Conservation (phyloP, 1,140 invertebrate genomes). For the Laupala kohalensis region DNA sequence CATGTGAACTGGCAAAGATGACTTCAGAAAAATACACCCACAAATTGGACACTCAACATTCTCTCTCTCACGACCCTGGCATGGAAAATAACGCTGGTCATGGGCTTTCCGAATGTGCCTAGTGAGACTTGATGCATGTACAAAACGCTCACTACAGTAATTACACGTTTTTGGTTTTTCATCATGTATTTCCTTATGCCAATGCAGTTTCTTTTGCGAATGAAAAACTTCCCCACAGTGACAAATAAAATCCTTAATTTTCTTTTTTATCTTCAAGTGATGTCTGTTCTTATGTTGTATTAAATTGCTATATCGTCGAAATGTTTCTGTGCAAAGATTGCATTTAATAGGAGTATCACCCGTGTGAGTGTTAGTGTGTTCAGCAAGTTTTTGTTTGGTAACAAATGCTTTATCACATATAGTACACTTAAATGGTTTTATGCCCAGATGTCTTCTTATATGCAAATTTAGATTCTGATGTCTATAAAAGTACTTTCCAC, state of each 20-base stretch:
- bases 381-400: slow-evolving; percentile 59
- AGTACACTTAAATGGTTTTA: slow-evolving; percentile 60
- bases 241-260: slow-evolving; percentile 63
- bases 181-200: slow-evolving; percentile 76
- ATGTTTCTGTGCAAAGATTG: slow-evolving; percentile 65
- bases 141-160: slow-evolving; percentile 70
- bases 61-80: slow-evolving; percentile 39
- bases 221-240: slow-evolving; percentile 69
- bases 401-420: slow-evolving; percentile 70
- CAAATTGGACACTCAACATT: slow-evolving; percentile 70
- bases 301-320: slow-evolving; percentile 70
- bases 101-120: slow-evolving; percentile 69
- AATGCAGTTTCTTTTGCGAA: slow-evolving; percentile 64
- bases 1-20: slow-evolving; percentile 68
- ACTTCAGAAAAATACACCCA: slow-evolving; percentile 60
- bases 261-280: slow-evolving; percentile 49
- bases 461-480: slow-evolving; percentile 59
- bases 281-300: slow-evolving; percentile 66
- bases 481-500: slow-evolving; percentile 62
- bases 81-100: slow-evolving; percentile 57
- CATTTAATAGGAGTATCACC: slow-evolving; percentile 70
- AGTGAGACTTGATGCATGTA: slow-evolving; percentile 65
- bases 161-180: slow-evolving; percentile 67
- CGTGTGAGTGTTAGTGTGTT: slow-evolving; percentile 69
- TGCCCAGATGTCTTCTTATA: slow-evolving; percentile 61